A percentile compares a stretch with the other conserved stretches of the same genome.
Conservation (phyloP, 92 coral and sea anemone species). For the Galaxea fascicularis region DNA sequence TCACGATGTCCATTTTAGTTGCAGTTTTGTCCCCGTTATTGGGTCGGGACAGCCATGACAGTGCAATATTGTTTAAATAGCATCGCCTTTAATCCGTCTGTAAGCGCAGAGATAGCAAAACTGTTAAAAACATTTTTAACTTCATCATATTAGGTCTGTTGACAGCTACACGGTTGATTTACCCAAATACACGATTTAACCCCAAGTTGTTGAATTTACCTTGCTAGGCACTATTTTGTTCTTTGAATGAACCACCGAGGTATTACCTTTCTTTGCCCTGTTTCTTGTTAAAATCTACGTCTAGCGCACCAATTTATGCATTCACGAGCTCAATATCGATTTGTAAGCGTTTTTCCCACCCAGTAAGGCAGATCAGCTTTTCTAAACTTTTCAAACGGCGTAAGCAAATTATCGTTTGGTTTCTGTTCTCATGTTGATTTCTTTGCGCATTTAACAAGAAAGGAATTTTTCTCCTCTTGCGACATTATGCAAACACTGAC, state of each 20-base stretch:
- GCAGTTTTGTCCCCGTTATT: no score
- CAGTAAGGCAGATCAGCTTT: background rate
- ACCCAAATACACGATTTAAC: background rate
- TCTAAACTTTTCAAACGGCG: background rate
- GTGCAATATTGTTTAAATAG: background rate
- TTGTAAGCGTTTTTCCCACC: no score
- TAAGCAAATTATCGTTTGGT: background rate
- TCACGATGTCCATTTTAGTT: no score
- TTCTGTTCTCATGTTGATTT: background rate
- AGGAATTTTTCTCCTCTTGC: slow-evolving; percentile 3
- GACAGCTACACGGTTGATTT: background rate
- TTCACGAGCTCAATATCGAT: no score
- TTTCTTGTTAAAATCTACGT: background rate
- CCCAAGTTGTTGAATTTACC: background rate
- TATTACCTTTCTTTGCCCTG: no score
- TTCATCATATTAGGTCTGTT: no score
- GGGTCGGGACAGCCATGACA: background rate
- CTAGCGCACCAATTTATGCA: background rate
- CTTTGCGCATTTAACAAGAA: slow-evolving; percentile 23
- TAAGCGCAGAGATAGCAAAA: background rate
- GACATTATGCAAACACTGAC: slow-evolving; percentile 26
- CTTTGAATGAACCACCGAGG: background rate
- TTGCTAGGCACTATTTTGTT: no score
- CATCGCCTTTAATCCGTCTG: background rate
- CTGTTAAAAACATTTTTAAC: background rate